Evolutionary conservation across 2,113 vertebrate species (phyloP), one percentile per base, ranked within the genome.

Genomic region (Eptesicus fuscus): DNA sequence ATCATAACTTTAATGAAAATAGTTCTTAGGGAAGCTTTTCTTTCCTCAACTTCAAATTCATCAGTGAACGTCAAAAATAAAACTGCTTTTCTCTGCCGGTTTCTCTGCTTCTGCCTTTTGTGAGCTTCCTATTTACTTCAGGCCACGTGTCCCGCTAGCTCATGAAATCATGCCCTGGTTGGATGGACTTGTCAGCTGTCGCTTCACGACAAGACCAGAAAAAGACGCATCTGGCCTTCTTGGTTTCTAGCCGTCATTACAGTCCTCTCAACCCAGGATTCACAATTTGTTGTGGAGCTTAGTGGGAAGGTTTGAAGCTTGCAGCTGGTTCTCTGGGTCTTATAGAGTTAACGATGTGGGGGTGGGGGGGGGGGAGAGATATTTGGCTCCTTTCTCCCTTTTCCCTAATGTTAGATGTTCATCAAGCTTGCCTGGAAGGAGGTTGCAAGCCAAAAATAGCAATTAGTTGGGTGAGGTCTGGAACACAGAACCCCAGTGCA

Each of bases 231-330:
- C 49, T 91, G 83, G 73, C 3, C 63, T 51, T 79, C 59, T 79
- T 53, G 44, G 70, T 85, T 69, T 74, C 83, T 44, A 16, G 25
- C 5, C 4, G 11, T 63, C 28, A 18, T 22, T 5, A 47, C 25
- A 76, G 76, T 82, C 35, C 53, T 83, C 61, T 44, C 30, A 17
- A 47, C 13, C 40, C 17, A 14, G 30, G 61, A 80, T 5, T 88
- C 30, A 70, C 35, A 25, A 9, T 65, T 59, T 51, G 44, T 71
- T 56, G 56, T 40, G 18, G 88, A 61, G 92, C 16, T 94, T 83
- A 95, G 63, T 1, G 5, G 88, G 76, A 94, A 98, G 88, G 61
- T 89, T 88, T 96, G 73, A 94, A 97, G 22, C 30, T 88, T 25
- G 53, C 30, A 69, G 83, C 77, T 74, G 10, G 9, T 96, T 96